Evolutionary conservation across 2,113 vertebrate genomes (phyloP), one percentile per base, ranked within the genome.

Genomic region (Alexandromys fortis): DNA sequence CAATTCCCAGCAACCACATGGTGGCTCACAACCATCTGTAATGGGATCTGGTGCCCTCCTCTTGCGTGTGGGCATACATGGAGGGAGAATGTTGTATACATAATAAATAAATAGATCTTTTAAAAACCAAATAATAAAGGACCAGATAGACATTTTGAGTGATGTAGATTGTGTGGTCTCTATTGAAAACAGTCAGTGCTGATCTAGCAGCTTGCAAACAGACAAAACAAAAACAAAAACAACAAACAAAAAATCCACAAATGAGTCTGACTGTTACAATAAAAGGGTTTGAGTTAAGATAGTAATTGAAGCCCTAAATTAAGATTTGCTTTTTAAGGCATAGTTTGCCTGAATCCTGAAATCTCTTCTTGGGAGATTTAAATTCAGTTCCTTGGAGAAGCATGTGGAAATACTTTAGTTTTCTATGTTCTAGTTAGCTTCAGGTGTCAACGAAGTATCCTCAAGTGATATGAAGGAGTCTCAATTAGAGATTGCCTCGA

Each of bases 331-430:
- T 35, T 42, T 5, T 89, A 42, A 96, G 30, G 28, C 55, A 65
- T 30, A 70, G 70, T 76, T 94, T 83, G 90, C 65, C 70, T 76
- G 47, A 92, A 33, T 86, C 26, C 42, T 93, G 14, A 96, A 94
- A 91, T 92, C 33, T 67, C 10, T 88, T 83, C 49, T 94, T 91
- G 89, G 72, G n/a, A 93, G 47, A 65, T 95, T 89, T 52, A 76
- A 95, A 91, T 93, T 90, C 78, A 85, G 42, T 96, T 95, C 52
- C 47, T 92, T 86, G 45, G 16, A 13, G 9, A 90, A 92, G 67
- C 82, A n/a, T 61, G 17, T 77, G 68, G 52, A 83, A 86, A 30
- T n/a, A 65, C 35, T 83, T 83, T 1, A 49, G 58, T 86, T 73
- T 79, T 93, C 61, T 61, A 58, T 67, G 16, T 10, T 30, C 28